A percentile compares a stretch with the other conserved stretches of the same genome.
Conservation (phyloP, 2,797 vertebrate species). For the Gadopsis marmoratus region DNA sequence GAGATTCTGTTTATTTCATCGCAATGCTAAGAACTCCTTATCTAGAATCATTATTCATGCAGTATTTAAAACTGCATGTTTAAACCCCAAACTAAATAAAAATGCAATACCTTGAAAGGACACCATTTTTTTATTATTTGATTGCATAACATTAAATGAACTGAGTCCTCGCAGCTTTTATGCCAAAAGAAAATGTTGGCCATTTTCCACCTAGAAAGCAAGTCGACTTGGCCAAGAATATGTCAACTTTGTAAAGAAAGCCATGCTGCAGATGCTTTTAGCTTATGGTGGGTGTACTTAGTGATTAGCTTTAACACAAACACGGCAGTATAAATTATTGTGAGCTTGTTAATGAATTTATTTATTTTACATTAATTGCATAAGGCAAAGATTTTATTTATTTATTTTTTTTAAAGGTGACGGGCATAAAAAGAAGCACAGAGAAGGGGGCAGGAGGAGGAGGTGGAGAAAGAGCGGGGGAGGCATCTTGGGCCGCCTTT, state of each 20-base stretch:
- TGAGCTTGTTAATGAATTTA: conserved; percentile 73
- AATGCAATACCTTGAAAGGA: conserved; percentile 72
- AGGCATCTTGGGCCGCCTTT: conserved; percentile 64
- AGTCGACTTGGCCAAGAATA: conserved; percentile 84
- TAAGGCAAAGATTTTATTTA: conserved; percentile 60
- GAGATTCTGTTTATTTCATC: conserved; percentile 68
- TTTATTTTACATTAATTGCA: conserved; percentile 74
- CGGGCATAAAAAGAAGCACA: conserved; percentile 50
- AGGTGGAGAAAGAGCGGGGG: conserved; percentile 1
- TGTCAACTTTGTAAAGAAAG: conserved; percentile 82
- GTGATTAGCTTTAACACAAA: conserved; percentile 82
- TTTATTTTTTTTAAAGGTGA: conserved; percentile 41
- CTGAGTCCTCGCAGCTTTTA: conserved; percentile 75
- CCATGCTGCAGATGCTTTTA: conserved; percentile 80
- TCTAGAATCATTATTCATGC: conserved; percentile 67
- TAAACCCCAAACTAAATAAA: conserved; percentile 67
- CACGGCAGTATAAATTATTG: conserved; percentile 73
- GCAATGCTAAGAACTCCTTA: conserved; percentile 62
- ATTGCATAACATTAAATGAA: conserved; percentile 83
- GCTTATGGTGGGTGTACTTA: conserved; percentile 78
- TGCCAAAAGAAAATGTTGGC: conserved; percentile 82
- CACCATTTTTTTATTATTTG: conserved; percentile 73
- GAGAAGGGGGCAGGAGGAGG: conserved; percentile 13
- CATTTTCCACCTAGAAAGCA: conserved; percentile 77
- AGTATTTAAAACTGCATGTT: conserved; percentile 63